Percentiles rank a stretch among this genome's conserved stretches.
Conservation (phyloP, 1,140 invertebrate genomes). For the Melipona quadrifasciata region DNA sequence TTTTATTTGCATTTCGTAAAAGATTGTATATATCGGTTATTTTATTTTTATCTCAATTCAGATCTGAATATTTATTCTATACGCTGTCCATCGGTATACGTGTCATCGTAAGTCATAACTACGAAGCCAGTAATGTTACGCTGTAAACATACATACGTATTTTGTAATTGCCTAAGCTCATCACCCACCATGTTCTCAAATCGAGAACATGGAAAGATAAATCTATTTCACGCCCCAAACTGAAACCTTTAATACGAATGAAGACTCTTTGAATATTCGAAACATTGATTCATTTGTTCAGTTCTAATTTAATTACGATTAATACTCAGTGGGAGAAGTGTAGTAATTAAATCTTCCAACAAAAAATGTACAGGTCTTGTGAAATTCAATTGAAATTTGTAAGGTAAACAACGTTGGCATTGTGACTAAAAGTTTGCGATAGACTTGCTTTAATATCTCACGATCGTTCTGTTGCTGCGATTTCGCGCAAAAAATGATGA, state of each 20-base stretch:
- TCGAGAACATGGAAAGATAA: not conserved
- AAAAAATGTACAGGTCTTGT: not conserved
- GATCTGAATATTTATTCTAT: not conserved
- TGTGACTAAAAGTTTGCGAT: conserved; percentile 8
- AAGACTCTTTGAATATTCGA: conserved; percentile 11
- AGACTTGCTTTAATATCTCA: not conserved
- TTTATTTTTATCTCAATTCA: not conserved
- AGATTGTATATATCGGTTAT: not conserved
- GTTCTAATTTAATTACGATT: conserved; percentile 18
- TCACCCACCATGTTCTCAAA: conserved; percentile 11
- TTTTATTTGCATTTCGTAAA: not conserved
- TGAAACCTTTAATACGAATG: not conserved
- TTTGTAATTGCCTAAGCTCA: conserved; percentile 43
- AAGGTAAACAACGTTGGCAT: not conserved
- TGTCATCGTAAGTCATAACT: not conserved
- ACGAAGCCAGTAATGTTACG: conserved; percentile 44
- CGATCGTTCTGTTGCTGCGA: not conserved
- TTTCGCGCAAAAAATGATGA: not conserved
- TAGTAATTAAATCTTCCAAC: not conserved
- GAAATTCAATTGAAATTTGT: conserved; percentile 6
- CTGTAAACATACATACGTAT: conserved; percentile 7
- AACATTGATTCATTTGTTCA: conserved; percentile 6
- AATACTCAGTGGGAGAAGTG: not conserved
- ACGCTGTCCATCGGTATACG: not conserved
- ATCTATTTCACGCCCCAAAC: conserved; percentile 1